These are phyloP conservation scores for Ctena decussata DNA, from an alignment of 2,888 invertebrate genomes.

Conservation along the genomic window DNA sequence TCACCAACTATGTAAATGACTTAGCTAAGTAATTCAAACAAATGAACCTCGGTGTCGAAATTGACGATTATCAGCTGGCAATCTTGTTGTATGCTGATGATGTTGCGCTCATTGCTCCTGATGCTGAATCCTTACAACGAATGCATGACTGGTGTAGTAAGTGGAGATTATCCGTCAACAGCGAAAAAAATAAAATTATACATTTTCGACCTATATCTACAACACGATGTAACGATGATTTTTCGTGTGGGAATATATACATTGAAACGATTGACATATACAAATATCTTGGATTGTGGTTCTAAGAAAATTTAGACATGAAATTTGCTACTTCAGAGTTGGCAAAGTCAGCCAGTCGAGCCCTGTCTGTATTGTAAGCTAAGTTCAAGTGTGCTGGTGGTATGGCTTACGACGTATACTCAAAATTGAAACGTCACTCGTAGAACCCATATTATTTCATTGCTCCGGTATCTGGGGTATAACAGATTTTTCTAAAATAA, in stretches of 20 bases:
- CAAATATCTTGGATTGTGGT: slow-evolving; percentile 50
- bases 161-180: slow-evolving; percentile 39
- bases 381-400: slow-evolving; percentile 14
- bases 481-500: not conserved
- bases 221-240: not conserved
- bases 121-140: slow-evolving; percentile 1
- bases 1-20: not conserved
- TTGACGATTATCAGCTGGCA: not conserved
- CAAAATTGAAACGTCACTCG: not conserved
- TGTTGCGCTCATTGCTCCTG: slow-evolving; percentile 15
- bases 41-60: not conserved
- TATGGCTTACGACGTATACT: slow-evolving; percentile 9
- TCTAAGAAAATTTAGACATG: slow-evolving; percentile 27
- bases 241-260: slow-evolving; percentile 2
- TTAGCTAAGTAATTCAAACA: not conserved
- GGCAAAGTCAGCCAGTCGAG: slow-evolving; percentile 16
- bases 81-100: slow-evolving; percentile 15
- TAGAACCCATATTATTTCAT: slow-evolving; percentile 15
- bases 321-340: slow-evolving; percentile 2
- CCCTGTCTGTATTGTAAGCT: slow-evolving; percentile 14
- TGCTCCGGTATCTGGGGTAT: slow-evolving; percentile 7
- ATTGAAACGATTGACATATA: slow-evolving; percentile 14
- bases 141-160: slow-evolving; percentile 18
- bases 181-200: slow-evolving; percentile 27
- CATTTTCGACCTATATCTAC: slow-evolving; percentile 6